Conservation (phyloP, 1,140 invertebrate species). For the Formica selysi region DNA sequence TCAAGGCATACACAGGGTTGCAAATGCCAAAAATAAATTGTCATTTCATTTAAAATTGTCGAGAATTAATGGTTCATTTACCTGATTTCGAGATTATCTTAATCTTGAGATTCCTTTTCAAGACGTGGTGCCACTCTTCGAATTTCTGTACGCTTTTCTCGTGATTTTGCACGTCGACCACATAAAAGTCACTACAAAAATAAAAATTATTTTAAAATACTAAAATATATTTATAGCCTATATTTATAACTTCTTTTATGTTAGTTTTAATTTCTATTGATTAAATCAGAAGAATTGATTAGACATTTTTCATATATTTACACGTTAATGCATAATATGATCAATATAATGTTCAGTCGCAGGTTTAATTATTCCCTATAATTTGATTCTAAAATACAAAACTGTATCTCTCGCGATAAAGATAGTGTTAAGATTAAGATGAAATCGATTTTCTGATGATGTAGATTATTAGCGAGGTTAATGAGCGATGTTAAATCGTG, state of each 20-base stretch:
- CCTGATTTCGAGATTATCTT: background rate
- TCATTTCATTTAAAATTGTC: background rate
- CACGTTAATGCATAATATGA: background rate
- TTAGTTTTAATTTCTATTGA: conserved; percentile 5
- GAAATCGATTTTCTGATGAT: conserved; percentile 50
- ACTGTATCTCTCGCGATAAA: conserved; percentile 21
- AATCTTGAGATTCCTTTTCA: background rate
- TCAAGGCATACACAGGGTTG: background rate
- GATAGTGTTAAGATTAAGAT: conserved; percentile 39
- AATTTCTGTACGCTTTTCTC: background rate
- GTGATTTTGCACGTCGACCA: background rate
- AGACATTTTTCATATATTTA: too few species aligned
- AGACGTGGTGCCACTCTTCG: background rate
- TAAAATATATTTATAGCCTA: background rate
- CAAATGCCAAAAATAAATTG: conserved; percentile 20
- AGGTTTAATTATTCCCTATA: conserved; percentile 36
- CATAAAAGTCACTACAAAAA: background rate
- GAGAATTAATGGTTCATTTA: background rate
- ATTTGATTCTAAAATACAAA: conserved; percentile 33
- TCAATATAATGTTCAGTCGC: background rate
- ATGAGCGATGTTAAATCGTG: conserved; percentile 61
- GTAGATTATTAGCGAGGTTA: conserved; percentile 49
- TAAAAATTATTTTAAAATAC: background rate
- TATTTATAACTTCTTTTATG: background rate
- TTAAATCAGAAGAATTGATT: background rate